phyloP scores from a whole-genome alignment of 2,113 vertebrate genomes.

The Gadus chalcogrammus region DNA sequence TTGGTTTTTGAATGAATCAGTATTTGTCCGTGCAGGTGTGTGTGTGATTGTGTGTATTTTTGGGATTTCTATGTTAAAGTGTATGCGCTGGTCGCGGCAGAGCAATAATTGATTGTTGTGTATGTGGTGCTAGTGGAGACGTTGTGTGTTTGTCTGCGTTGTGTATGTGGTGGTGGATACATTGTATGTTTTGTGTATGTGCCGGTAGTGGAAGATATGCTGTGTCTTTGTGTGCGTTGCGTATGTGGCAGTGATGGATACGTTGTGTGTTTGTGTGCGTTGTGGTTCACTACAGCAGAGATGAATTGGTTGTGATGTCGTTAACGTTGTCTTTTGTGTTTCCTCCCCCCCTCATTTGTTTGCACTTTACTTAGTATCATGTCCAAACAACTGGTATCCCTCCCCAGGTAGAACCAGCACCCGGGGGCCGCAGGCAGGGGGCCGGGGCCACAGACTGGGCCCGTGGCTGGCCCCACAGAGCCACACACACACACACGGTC shows the following conservation, averaged over 20 bases:
- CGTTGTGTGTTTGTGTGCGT: neutral
- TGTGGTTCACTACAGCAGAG: constrained; percentile 8
- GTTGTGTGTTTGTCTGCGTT: too few relatives aligned
- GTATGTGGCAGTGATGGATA: neutral
- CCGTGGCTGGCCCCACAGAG: too few relatives aligned
- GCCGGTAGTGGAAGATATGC: neutral
- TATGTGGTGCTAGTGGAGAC: too few relatives aligned
- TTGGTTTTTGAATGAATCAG: neutral
- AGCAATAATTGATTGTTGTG: neutral
- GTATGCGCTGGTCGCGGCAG: neutral
- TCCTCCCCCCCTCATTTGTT: constrained; percentile 49
- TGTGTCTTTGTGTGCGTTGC: neutral
- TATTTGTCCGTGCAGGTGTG: constrained; percentile 14
- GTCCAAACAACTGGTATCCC: constrained; percentile 60
- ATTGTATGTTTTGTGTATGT: neutral
- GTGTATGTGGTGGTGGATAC: too few relatives aligned
- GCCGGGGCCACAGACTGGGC: too few relatives aligned
- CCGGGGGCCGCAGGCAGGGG: neutral
- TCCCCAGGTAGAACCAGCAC: constrained; percentile 57
- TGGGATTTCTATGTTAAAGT: neutral
- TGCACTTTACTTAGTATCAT: constrained; percentile 61
- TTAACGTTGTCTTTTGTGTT: constrained; percentile 39
- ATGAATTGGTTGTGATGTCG: constrained; percentile 29
- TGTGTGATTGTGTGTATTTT: neutral
- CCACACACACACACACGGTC: constrained; percentile 15